These are phyloP conservation scores for Siniperca scherzeri DNA, from an alignment of 2,797 vertebrate species.

Conservation along the genomic window DNA sequence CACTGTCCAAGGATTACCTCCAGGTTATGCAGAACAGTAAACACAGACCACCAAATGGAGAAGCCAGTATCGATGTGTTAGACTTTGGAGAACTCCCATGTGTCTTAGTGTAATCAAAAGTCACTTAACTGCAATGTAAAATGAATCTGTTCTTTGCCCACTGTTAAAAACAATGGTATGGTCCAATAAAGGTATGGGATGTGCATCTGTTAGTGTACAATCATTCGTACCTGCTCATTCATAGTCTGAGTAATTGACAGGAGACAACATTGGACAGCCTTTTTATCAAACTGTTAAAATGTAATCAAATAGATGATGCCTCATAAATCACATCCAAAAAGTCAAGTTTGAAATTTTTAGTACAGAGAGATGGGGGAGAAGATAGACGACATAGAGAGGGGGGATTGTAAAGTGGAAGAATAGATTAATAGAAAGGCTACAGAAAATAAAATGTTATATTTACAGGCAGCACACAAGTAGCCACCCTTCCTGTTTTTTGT, in stretches of 20 bases:
- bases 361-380: background rate
- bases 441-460: background rate
- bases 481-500: background rate
- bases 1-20: slow-evolving; percentile 22
- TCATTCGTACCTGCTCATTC: background rate
- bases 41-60: background rate
- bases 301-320: background rate
- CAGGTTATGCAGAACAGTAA: slow-evolving; percentile 3
- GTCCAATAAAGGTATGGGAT: background rate
- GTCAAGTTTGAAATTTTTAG: background rate
- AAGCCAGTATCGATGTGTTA: background rate
- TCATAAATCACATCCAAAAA: slow-evolving; percentile 20
- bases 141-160: background rate
- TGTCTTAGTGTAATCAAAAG: background rate
- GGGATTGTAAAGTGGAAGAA: background rate
- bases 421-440: background rate
- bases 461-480: background rate
- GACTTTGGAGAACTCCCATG: background rate
- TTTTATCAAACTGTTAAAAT: background rate
- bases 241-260: background rate
- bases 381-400: background rate
- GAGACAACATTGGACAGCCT: background rate
- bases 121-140: background rate
- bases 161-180: background rate
- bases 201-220: background rate